A percentile compares a stretch with the other conserved stretches of the same genome.
phyloP scores from a whole-genome alignment of 2,888 invertebrate species.

The Cantharis flavilabris region DNA sequence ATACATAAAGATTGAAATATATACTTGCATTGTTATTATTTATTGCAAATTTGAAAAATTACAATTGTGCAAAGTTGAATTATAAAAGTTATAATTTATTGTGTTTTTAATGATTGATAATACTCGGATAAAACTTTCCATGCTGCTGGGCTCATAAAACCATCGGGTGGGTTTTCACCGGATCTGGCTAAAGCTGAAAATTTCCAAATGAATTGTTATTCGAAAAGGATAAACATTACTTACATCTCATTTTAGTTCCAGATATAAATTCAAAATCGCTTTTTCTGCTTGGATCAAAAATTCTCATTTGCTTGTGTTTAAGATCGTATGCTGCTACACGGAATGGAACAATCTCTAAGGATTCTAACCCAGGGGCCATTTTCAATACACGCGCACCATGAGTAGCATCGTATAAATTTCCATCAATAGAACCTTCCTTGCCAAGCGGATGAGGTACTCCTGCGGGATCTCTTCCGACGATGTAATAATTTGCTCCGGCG shows the following conservation, averaged over 20 bases:
- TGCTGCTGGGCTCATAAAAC: conserved; percentile 97
- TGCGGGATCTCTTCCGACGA: conserved; percentile 98
- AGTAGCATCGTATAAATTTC: conserved; percentile 90
- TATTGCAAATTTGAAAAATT: not conserved
- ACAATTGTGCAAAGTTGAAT: not conserved
- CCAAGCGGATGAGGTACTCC: conserved; percentile 92
- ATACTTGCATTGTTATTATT: not conserved
- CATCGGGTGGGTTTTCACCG: conserved; percentile 89
- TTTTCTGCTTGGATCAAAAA: conserved; percentile 87
- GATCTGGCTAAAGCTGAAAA: conserved; percentile 66
- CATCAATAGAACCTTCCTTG: conserved; percentile 61
- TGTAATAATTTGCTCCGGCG: conserved; percentile 97
- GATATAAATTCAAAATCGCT: conserved; percentile 97
- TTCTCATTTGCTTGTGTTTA: conserved; percentile 82
- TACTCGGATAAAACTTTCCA: conserved; percentile 90
- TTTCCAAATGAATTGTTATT: not conserved
- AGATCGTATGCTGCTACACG: conserved; percentile 98
- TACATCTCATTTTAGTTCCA: conserved; percentile 91
- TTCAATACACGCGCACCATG: conserved; percentile 92
- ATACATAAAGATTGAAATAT: not conserved
- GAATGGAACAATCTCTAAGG: conserved; percentile 96
- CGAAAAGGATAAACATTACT: not conserved
- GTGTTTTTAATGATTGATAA: conserved; percentile 67
- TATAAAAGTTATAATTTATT: not conserved
- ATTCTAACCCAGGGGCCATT: conserved; percentile 92